These are phyloP conservation scores for Characodon lateralis DNA, from an alignment of 2,797 vertebrate genomes.

Conservation along the genomic window DNA sequence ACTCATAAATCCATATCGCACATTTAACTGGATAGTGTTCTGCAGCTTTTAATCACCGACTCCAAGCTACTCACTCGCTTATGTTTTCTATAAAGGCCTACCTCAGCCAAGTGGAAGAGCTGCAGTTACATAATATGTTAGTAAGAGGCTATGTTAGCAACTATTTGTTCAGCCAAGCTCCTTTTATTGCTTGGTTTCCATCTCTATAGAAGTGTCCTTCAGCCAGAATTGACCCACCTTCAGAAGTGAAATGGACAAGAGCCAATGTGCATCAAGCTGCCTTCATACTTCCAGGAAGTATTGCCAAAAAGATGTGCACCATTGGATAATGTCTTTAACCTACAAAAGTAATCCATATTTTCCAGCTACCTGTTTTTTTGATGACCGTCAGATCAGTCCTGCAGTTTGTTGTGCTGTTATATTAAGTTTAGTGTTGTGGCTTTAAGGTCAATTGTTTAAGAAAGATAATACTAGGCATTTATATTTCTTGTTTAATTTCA, in stretches of 20 bases:
- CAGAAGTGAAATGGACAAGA: constrained; percentile 41
- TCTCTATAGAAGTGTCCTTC: constrained; percentile 52
- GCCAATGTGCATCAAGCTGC: constrained; percentile 43
- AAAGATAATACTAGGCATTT: background rate
- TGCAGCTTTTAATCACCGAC: constrained; percentile 39
- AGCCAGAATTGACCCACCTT: constrained; percentile 67
- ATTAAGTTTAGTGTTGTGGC: too few species aligned
- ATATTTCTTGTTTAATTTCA: background rate
- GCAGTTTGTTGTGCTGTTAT: too few species aligned
- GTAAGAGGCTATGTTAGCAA: background rate
- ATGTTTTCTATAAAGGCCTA: constrained; percentile 50
- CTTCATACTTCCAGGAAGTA: constrained; percentile 47
- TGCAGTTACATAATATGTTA: constrained; percentile 13
- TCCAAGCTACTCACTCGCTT: constrained; percentile 54
- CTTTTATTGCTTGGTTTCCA: constrained; percentile 1
- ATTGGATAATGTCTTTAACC: constrained; percentile 11
- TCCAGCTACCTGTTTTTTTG: too few species aligned
- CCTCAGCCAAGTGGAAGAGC: constrained; percentile 24
- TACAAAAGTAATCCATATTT: background rate
- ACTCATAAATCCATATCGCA: constrained; percentile 35
- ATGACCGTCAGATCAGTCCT: too few species aligned
- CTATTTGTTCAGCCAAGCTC: background rate
- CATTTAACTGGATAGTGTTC: constrained; percentile 16
- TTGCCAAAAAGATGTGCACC: constrained; percentile 50
- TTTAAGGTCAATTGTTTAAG: too few species aligned